These are phyloP conservation scores for Cephalopachus bancanus DNA, from an alignment of 2,797 vertebrate species.

Conservation along the genomic window DNA sequence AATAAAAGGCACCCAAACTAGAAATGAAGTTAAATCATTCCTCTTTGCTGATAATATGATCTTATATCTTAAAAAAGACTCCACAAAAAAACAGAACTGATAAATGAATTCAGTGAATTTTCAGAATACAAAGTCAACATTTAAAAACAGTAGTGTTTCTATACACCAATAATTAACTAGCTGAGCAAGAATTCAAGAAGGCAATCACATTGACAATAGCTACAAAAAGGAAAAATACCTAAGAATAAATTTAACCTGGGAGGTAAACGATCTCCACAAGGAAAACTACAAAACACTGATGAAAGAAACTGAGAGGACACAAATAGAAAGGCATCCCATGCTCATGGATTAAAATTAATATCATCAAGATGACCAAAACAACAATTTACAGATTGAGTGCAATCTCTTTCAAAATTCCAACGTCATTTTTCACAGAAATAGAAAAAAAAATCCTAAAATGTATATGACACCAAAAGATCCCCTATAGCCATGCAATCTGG, in stretches of 20 bases:
- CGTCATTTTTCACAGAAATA: background rate
- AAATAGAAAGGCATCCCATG: background rate
- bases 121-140: background rate
- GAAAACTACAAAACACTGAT: background rate
- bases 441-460: background rate
- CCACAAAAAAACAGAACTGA: background rate
- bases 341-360: background rate
- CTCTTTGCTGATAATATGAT: background rate
- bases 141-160: background rate
- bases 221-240: background rate
- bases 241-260: background rate
- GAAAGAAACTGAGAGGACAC: background rate
- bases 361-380: background rate
- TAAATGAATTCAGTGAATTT: background rate
- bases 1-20: background rate
- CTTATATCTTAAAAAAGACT: background rate
- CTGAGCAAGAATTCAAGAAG: background rate
- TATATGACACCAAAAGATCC: background rate
- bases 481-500: background rate
- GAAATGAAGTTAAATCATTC: background rate
- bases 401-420: background rate
- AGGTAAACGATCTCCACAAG: background rate
- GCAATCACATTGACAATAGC: background rate
- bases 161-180: background rate
- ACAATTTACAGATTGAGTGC: background rate